Conservation (phyloP, 2,888 invertebrate genomes). For the Dryobotodes eremita region DNA sequence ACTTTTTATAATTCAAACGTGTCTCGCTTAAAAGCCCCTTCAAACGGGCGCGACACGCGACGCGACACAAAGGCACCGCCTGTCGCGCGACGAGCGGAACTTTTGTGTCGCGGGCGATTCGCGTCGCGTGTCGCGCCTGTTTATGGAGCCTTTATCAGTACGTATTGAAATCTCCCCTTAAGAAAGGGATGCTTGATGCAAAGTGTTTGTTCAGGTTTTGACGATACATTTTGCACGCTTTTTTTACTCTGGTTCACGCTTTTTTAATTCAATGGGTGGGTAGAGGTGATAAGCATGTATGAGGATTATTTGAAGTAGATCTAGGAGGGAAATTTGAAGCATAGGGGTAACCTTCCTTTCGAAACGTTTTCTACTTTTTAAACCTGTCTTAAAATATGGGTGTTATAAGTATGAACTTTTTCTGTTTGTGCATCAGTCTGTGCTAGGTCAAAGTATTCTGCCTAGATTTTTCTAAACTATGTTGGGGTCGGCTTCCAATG, state of each 20-base stretch:
- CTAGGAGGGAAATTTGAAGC: background rate
- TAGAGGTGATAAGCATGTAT: constrained; percentile 16
- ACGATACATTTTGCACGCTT: constrained; percentile 58
- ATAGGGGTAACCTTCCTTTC: background rate
- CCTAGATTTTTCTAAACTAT: background rate
- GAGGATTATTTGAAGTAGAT: constrained; percentile 15
- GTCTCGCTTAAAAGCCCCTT: too few species aligned
- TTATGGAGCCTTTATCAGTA: too few species aligned
- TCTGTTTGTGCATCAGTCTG: too few species aligned
- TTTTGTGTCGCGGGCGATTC: too few species aligned
- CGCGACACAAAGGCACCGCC: too few species aligned
- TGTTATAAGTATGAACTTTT: background rate
- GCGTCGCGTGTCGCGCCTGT: too few species aligned
- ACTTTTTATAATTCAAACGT: background rate
- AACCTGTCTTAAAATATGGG: background rate
- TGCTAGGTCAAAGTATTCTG: background rate
- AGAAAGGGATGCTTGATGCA: constrained; percentile 50
- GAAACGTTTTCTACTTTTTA: background rate
- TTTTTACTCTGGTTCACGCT: constrained; percentile 56
- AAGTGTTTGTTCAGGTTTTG: constrained; percentile 65
- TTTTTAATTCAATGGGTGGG: constrained; percentile 47
- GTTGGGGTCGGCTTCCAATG: background rate
- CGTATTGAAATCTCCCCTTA: constrained; percentile 43
- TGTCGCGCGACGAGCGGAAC: too few species aligned
- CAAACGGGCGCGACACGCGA: too few species aligned